Evolutionary conservation across 2,113 vertebrate species (phyloP), one percentile per base, ranked within the genome.

Genomic region (Carollia perspicillata): DNA sequence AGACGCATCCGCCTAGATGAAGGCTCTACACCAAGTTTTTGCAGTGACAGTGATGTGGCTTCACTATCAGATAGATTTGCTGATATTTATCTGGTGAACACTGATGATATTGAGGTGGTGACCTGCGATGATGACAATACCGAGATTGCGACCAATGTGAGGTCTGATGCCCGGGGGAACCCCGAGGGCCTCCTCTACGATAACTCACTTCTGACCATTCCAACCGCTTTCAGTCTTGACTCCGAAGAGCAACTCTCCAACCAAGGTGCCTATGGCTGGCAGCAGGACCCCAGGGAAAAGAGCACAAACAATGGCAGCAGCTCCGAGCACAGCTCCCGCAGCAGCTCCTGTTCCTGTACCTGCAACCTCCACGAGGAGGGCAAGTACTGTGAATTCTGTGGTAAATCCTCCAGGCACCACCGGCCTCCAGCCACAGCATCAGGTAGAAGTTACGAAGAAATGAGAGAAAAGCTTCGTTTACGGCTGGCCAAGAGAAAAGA

Each of bases 361-460:
- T 99, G 99, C 97, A 99, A 99, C 97, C 99, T 99, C 97, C 99
- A 99, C 98, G 99, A 99, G 94, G 99, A 99, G 98, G 99, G 99
- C 98, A 99, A 99, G 98, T 99, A 99, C 99, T 99, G 99, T 97
- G 99, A 99, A 98, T 99, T 99, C 98, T 99, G 99, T 99, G 99
- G 99, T 98, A 99, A 99, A 98, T 99, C 99, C 99, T 99, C 99
- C 78, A 99, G 99, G 44, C 99, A 99, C 1, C 99, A 99, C 95
- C 92, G 99, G 99, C 99, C 99, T 72, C 99, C 99, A 16, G 99
- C 99, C 69, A 99, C 99, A 58, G 99, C 99, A 80, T 99, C 99
- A 89, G 99, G 99, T 98, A 98, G 99, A 84, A 99, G 99, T 98
- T 99, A 99, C 13, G 99, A 99, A 94, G 99, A 99, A 97, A 99